These are phyloP conservation scores for Luscinia luscinia DNA, from an alignment of 2,797 vertebrate species.

Conservation along the genomic window DNA sequence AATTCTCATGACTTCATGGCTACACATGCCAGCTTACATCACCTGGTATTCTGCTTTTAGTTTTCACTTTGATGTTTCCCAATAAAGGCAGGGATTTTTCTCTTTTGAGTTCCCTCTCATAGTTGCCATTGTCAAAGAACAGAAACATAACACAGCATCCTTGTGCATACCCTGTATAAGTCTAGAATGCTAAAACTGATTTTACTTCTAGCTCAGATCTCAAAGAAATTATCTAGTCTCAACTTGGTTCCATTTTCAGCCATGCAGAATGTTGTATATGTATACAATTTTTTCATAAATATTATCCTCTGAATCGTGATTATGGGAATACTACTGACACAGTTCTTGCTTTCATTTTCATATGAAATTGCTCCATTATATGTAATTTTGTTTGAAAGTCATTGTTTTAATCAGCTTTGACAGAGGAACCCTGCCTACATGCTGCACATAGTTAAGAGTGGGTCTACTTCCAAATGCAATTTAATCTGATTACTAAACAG, in stretches of 20 bases:
- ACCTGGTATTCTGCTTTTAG: not conserved
- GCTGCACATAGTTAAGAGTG: not conserved
- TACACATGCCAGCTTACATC: not conserved
- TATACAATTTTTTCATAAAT: not conserved
- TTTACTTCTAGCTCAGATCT: not conserved
- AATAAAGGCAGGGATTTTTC: not conserved
- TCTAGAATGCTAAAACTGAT: not conserved
- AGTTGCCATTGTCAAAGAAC: not conserved
- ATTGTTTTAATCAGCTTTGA: not conserved
- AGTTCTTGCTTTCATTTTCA: not conserved
- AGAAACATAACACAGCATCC: not conserved
- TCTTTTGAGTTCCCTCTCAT: not conserved
- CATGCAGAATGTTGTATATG: not conserved
- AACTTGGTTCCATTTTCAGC: not conserved
- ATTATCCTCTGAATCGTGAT: not conserved
- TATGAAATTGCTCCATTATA: not conserved
- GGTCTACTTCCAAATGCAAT: not conserved
- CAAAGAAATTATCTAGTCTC: not conserved
- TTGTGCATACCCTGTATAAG: not conserved
- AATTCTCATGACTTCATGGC: not conserved
- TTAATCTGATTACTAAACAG: not conserved
- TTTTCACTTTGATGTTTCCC: not conserved
- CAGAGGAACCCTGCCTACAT: not conserved
- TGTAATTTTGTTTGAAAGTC: not conserved
- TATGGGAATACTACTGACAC: not conserved